phyloP scores from a whole-genome alignment of 1,140 invertebrate genomes.

The Bilobella aurantiaca region DNA sequence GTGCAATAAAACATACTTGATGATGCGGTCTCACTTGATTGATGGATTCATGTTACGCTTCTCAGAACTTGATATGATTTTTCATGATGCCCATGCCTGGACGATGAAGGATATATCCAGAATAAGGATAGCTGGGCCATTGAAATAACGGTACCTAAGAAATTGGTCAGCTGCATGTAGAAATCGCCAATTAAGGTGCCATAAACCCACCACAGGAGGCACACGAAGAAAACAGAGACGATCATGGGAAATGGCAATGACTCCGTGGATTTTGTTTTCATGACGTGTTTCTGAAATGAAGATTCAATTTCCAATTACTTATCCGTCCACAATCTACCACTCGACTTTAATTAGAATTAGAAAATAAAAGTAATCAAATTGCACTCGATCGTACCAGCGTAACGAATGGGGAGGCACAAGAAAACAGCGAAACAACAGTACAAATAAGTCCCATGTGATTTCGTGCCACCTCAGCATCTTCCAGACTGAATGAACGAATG shows the following conservation, averaged over 20 bases:
- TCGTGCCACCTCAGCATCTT: constrained; percentile 28
- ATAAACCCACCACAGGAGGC: constrained; percentile 62
- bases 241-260: constrained; percentile 68
- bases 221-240: constrained; percentile 60
- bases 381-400: constrained; percentile 46
- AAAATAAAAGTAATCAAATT: not conserved
- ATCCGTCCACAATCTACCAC: too few species aligned
- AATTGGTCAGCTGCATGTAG: constrained; percentile 66
- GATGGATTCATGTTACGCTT: too few species aligned
- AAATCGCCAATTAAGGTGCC: constrained; percentile 56
- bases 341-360: not conserved
- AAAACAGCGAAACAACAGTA: constrained; percentile 59
- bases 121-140: constrained; percentile 58
- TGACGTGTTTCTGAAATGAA: constrained; percentile 55
- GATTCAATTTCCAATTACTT: too few species aligned
- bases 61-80: too few species aligned
- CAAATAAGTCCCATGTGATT: constrained; percentile 51
- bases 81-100: not conserved
- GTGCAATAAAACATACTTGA: too few species aligned
- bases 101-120: constrained; percentile 49
- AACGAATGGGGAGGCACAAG: constrained; percentile 65
- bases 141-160: constrained; percentile 56
- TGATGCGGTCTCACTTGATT: too few species aligned
- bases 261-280: constrained; percentile 60
- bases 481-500: constrained; percentile 20